A percentile compares a stretch with the other conserved stretches of the same genome.
These are phyloP conservation scores for Cryptus armator DNA, from an alignment of 2,888 invertebrate species.

Conservation along the genomic window DNA sequence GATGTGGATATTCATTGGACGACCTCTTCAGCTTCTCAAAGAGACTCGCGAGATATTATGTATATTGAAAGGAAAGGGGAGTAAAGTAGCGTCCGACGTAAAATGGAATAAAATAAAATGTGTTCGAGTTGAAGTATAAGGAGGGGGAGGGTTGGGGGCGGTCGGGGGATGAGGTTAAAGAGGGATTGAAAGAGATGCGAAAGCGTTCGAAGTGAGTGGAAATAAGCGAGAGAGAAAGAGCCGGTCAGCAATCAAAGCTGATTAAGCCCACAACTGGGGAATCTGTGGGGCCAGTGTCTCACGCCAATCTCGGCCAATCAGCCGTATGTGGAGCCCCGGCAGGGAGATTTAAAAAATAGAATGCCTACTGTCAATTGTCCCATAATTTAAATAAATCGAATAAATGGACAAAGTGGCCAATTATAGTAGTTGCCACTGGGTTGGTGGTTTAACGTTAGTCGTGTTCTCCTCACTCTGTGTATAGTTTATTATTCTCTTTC, in stretches of 20 bases:
- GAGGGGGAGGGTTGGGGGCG: slow-evolving; percentile 48
- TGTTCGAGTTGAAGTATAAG: slow-evolving; percentile 42
- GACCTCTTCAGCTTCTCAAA: slow-evolving; percentile 21
- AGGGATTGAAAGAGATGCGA: slow-evolving; percentile 65
- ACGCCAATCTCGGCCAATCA: slow-evolving; percentile 85
- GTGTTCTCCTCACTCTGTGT: slow-evolving; percentile 42
- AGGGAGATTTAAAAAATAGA: slow-evolving; percentile 85
- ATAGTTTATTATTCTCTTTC: slow-evolving; percentile 67
- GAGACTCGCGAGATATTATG: slow-evolving; percentile 37
- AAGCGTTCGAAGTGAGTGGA: slow-evolving; percentile 38
- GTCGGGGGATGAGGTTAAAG: slow-evolving; percentile 61
- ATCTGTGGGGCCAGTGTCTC: slow-evolving; percentile 85
- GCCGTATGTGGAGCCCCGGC: slow-evolving; percentile 76
- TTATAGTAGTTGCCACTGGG: slow-evolving; percentile 84
- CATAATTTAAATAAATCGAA: slow-evolving; percentile 86
- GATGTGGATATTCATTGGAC: slow-evolving; percentile 46
- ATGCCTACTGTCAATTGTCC: slow-evolving; percentile 86
- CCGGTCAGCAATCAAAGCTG: slow-evolving; percentile 84
- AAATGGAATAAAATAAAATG: slow-evolving; percentile 79
- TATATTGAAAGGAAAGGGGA: slow-evolving; percentile 33
- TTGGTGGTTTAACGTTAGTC: slow-evolving; percentile 81
- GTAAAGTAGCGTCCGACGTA: slow-evolving; percentile 70
- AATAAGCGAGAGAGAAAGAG: slow-evolving; percentile 67
- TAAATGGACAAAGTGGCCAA: slow-evolving; percentile 86
- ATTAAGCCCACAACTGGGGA: slow-evolving; percentile 85